Conservation (phyloP, 2,797 vertebrate species). For the Sebastes vulpes region DNA sequence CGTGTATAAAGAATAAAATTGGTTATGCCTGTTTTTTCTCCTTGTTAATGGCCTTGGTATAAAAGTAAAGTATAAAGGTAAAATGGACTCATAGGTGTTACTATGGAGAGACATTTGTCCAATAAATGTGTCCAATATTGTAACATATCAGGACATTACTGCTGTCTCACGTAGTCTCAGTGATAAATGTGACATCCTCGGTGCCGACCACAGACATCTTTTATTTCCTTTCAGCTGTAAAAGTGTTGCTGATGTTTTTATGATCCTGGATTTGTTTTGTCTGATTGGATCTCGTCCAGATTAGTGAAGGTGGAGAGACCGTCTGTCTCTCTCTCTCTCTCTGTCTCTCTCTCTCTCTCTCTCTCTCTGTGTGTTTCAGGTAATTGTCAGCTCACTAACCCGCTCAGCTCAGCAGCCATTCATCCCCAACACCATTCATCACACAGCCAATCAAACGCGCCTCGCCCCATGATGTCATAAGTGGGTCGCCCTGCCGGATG, state of each 20-base stretch:
- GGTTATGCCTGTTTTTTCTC: too few species aligned
- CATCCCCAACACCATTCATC: conserved; percentile 17
- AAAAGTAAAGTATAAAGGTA: too few species aligned
- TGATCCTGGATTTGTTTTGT: neutral
- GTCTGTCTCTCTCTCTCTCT: neutral
- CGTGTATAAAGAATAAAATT: too few species aligned
- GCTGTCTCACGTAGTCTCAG: too few species aligned
- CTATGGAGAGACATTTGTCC: neutral
- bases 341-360: too few species aligned
- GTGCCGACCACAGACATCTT: neutral
- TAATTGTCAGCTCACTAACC: neutral
- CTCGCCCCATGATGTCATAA: conserved; percentile 32
- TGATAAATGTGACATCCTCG: too few species aligned
- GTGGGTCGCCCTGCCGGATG: conserved; percentile 28
- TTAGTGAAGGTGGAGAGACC: neutral
- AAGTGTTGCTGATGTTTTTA: neutral
- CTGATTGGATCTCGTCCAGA: neutral
- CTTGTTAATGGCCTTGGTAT: too few species aligned
- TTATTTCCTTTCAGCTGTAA: neutral
- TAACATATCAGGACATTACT: too few species aligned
- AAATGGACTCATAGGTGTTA: neutral
- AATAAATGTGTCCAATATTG: neutral
- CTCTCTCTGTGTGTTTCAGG: neutral
- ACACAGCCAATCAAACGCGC: conserved; percentile 17
- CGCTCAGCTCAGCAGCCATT: neutral